Evolutionary conservation across 2,113 vertebrate genomes (phyloP).

Genomic region (Artemisiospiza belli): DNA sequence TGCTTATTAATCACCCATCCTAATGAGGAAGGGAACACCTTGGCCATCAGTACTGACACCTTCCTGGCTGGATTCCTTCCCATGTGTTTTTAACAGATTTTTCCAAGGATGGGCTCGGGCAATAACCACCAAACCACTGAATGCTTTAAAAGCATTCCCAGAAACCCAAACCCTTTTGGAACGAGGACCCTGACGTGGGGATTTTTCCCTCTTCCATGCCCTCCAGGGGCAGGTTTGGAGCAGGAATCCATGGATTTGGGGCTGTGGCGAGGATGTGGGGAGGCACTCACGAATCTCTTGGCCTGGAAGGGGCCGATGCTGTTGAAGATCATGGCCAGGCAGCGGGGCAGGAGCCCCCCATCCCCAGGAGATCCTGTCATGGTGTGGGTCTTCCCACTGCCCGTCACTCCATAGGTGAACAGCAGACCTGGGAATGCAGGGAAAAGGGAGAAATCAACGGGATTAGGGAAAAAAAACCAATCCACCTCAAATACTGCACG

Average conservation of each 20-base stretch:
- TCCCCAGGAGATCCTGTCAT: slow-evolving; percentile 94
- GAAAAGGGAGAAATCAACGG: accelerated
- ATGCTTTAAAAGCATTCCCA: neutral
- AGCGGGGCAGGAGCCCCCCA: slow-evolving; percentile 91
- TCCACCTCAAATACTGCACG: accelerated
- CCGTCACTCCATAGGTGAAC: slow-evolving; percentile 95
- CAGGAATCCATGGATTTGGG: neutral
- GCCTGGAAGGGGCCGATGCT: slow-evolving; percentile 90
- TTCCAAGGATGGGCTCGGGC: neutral
- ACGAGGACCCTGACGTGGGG: accelerated
- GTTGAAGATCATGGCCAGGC: slow-evolving; percentile 94
- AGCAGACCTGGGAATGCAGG: slow-evolving; percentile 82
- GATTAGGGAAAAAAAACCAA: neutral
- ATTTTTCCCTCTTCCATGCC: neutral
- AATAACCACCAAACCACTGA: neutral
- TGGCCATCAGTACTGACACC: neutral
- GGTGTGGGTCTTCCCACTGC: slow-evolving; percentile 95
- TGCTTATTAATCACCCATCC: neutral
- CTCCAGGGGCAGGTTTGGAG: neutral
- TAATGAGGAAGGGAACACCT: neutral
- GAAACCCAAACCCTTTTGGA: neutral
- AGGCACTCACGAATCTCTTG: slow-evolving; percentile 87
- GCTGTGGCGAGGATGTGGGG: neutral
- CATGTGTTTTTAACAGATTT: neutral
- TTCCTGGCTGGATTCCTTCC: neutral